phyloP scores from a whole-genome alignment of 2,113 vertebrate species.

The Mohoua ochrocephala region DNA sequence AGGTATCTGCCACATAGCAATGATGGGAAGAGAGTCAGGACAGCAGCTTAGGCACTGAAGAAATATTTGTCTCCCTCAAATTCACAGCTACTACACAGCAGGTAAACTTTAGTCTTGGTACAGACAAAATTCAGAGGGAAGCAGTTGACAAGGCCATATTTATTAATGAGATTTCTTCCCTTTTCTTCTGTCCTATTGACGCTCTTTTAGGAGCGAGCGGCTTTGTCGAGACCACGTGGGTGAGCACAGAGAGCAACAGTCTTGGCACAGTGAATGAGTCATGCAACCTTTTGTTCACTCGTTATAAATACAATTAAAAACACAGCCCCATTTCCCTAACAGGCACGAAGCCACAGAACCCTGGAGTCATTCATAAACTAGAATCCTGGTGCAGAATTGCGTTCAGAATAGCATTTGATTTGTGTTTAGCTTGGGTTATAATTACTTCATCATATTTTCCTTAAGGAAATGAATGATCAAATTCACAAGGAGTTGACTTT shows the following conservation, averaged over 20 bases:
- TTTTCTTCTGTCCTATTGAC: not conserved
- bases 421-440: slow-evolving; percentile 29
- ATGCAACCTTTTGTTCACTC: slow-evolving; percentile 12
- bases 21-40: not conserved
- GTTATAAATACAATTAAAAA: slow-evolving; percentile 41
- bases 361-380: slow-evolving; percentile 33
- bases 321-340: not conserved
- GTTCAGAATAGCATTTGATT: slow-evolving; percentile 15
- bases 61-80: not conserved
- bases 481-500: slow-evolving; percentile 41
- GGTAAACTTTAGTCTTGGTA: not conserved
- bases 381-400: not conserved
- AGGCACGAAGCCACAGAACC: slow-evolving; percentile 2
- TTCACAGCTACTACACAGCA: not conserved
- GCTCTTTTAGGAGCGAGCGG: not conserved
- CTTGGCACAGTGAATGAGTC: slow-evolving; percentile 19
- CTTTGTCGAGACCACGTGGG: not conserved
- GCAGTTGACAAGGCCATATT: not conserved
- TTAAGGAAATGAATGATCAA: slow-evolving; percentile 32
- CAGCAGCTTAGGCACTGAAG: not conserved
- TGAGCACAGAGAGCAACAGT: not conserved
- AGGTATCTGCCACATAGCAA: not conserved
- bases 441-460: slow-evolving; percentile 58
- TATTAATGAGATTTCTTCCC: not conserved
- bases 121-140: not conserved